Percentiles rank a stretch among this genome's conserved stretches.
phyloP scores from a whole-genome alignment of 2,888 invertebrate species.

The Pelosia muscerda region DNA sequence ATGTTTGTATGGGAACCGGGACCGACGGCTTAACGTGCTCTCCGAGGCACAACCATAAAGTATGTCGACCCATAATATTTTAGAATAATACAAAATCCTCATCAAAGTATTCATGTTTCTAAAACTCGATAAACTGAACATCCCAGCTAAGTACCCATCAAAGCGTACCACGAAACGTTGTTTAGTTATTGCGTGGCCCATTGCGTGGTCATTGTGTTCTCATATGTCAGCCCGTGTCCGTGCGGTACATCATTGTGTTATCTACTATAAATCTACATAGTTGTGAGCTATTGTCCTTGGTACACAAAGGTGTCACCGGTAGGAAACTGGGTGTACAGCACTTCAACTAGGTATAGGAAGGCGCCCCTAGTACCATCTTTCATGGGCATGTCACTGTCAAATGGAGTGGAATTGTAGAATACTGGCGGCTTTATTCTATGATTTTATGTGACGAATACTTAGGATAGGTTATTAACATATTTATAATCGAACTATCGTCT shows the following conservation, averaged over 20 bases:
- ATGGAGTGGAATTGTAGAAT: neutral
- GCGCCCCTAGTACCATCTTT: neutral
- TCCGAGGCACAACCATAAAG: too few relatives aligned
- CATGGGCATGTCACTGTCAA: neutral
- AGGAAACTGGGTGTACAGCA: constrained; percentile 2
- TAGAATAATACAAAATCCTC: neutral
- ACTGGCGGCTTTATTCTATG: neutral
- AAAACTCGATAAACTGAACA: neutral
- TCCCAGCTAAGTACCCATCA: neutral
- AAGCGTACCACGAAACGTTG: neutral
- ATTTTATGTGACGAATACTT: neutral
- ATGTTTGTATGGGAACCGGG: too few relatives aligned
- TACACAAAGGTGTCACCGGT: constrained; percentile 13
- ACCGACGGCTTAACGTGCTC: too few relatives aligned
- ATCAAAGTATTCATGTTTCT: neutral
- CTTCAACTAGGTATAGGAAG: constrained; percentile 1
- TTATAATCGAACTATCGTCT: too few relatives aligned
- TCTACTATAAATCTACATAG: constrained; percentile 47
- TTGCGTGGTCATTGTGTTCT: constrained; percentile 24
- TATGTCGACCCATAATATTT: too few relatives aligned
- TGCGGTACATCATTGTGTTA: constrained; percentile 40
- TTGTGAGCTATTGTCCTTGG: constrained; percentile 40
- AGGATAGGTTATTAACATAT: too few relatives aligned
- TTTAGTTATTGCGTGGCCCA: neutral
- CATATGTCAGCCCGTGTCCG: constrained; percentile 32